Evolutionary conservation across 2,113 vertebrate species (phyloP), one percentile per base, ranked within the genome.

Genomic region (Guaruba guarouba): DNA sequence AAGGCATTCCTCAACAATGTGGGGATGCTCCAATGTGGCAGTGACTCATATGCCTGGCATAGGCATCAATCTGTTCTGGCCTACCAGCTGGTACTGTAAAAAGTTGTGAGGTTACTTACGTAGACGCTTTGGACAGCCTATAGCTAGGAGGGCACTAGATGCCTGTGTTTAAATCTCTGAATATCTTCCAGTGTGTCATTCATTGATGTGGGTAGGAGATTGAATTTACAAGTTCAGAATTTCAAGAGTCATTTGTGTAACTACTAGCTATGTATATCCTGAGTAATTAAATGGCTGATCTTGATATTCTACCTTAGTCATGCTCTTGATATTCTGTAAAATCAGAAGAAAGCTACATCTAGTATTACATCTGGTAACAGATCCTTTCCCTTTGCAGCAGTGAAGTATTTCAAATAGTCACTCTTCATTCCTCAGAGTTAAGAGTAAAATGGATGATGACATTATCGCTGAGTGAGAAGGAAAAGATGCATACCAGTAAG

Each of bases 401-500:
- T 23, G 61, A 94, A 83, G 57, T 41, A 83, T 93, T 96, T 86
- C 27, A 88, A 69, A 92, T 33, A 88, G 88, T 84, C 93, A 63
- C 23, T 78, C 76, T 92, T 90, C 80, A 90, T 93, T 93, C 82
- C 80, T 83, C 27, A 24, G n/a, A 84, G 69, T 86, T 75, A 90
- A 59, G 83, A 75, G 51, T 33, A 92, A 89, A 95, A 86, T 75
- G 66, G 73, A 92, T 88, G 68, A 84, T 76, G 80, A 96, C 92
- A 92, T 84, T 96, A 88, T 91, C 2, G 28, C 95, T 94, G 92
- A 95, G 69, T 0, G 0, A 76, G 88, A 77, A 93, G 39, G 73
- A 88, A 88, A 96, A 95, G 62, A 94, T 92, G 86, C 92, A 95
- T 96, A 91, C 90, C 92, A 96, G 43, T 52, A 66, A 79, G 52